These are phyloP conservation scores for Zaprionus ornatus DNA, from an alignment of 1,140 invertebrate genomes.

Conservation along the genomic window DNA sequence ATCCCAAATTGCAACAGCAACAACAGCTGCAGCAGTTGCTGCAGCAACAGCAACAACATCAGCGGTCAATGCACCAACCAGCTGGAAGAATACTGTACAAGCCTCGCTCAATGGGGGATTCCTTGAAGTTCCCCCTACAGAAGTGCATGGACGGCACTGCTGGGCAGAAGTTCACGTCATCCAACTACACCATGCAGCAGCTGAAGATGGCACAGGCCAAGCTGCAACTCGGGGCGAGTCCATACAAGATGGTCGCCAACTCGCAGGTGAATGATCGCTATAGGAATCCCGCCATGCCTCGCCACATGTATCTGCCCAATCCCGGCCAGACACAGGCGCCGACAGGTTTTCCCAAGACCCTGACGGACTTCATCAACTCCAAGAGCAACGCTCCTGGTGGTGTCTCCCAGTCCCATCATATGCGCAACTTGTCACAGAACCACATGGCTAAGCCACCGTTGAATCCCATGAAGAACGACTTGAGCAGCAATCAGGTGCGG, in stretches of 20 bases:
- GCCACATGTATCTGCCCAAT: not conserved
- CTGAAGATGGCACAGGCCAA: slow-evolving; percentile 5
- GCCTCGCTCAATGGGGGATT: not conserved
- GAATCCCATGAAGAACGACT: not conserved
- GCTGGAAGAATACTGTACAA: not conserved
- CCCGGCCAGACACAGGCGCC: not conserved
- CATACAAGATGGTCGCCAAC: not conserved
- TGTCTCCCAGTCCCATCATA: not conserved
- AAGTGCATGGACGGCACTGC: not conserved
- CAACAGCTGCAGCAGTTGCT: not conserved
- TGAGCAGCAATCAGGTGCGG: not conserved
- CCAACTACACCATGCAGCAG: not conserved
- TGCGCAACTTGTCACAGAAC: not conserved
- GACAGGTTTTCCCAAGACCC: not conserved
- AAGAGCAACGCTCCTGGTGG: not conserved
- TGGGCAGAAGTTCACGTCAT: not conserved
- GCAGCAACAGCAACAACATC: not conserved
- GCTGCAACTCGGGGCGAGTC: not conserved
- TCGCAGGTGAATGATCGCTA: not conserved
- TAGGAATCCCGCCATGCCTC: not conserved
- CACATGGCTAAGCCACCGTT: not conserved
- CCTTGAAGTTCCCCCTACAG: not conserved
- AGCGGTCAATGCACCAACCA: not conserved
- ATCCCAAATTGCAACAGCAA: not conserved
- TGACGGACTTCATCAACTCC: slow-evolving; percentile 6